Evolutionary conservation across 2,797 vertebrate genomes (phyloP), one percentile per base, ranked within the genome.

Genomic region (Microctenopoma steveboyesi): DNA sequence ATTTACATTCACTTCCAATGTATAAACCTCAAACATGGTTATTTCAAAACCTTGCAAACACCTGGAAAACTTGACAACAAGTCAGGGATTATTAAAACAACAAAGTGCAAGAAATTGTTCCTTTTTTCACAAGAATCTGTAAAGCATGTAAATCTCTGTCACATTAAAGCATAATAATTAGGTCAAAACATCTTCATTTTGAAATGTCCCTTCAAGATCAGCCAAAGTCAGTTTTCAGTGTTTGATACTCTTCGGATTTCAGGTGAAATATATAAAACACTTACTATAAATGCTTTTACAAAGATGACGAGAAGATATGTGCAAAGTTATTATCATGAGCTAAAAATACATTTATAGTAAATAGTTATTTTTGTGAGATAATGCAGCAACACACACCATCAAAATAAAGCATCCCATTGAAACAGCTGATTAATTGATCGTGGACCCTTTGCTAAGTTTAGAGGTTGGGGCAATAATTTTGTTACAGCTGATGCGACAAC

Each of bases 171-270:
- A 33, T 5, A 6, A 33, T 33, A 33, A 33, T 33, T 33, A 7
- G 39, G 22, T 63, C 5, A 37, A 67, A 63, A 4, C 16, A 43
- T 37, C 35, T 64, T 28, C 22, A 59, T 8, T 33, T 48, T 48
- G 27, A 25, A 33, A 25, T 25, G 55, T 6, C 37, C 40, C 15
- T 27, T 7, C 16, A 50, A 27, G 48, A 18, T 67, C 7, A 15
- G 22, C 6, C 40, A 33, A 39, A 45, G 16, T 22, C 15, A 30
- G 25, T 49, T 54, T 28, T 30, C 39, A 33, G 4, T 40, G 11
- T 51, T 33, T 16, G 47, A 54, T 18, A 33, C 6, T 53, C 14
- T 48, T 35, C 30, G 25, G 9, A 42, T 57, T 7, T 15, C 25
- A 1, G n/a, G n/a, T 37, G 3, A 37, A 37, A 37, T 37, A 37